Conservation (phyloP, 1,140 invertebrate genomes). For the Drosophila willistoni region DNA sequence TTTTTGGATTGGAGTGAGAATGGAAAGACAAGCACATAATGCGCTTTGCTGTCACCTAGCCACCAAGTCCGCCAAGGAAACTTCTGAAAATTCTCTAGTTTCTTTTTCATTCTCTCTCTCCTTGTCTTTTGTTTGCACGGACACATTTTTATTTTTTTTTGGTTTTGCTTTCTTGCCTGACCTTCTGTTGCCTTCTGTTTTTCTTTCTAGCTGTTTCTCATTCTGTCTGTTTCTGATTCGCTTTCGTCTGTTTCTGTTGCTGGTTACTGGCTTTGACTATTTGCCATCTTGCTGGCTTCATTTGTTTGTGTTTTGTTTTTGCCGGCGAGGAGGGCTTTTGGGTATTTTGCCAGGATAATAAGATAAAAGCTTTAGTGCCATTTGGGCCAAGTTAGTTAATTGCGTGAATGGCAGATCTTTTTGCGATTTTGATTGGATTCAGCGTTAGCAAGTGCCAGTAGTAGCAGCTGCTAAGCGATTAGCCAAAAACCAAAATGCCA, state of each 20-base stretch:
- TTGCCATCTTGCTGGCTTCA: conserved; percentile 61
- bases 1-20: neutral
- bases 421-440: conserved; percentile 46
- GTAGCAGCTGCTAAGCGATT: conserved; percentile 13
- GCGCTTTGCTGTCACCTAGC: conserved; percentile 66
- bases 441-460: conserved; percentile 2
- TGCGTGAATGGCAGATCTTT: conserved; percentile 52
- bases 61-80: conserved; percentile 41
- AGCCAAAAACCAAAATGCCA: neutral
- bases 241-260: conserved; percentile 20
- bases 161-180: neutral
- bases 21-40: conserved; percentile 51
- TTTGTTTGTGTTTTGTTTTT: conserved; percentile 66
- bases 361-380: conserved; percentile 76
- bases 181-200: conserved; percentile 53
- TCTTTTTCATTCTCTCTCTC: conserved; percentile 38
- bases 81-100: conserved; percentile 34
- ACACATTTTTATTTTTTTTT: neutral
- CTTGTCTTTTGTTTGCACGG: neutral
- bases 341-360: conserved; percentile 65
- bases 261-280: conserved; percentile 52
- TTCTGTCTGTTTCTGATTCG: conserved; percentile 37
- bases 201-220: conserved; percentile 20
- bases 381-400: conserved; percentile 73
- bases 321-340: conserved; percentile 42